Evolutionary conservation across 2,113 vertebrate species (phyloP), one percentile per base, ranked within the genome.

Genomic region (Cynoglossus semilaevis): DNA sequence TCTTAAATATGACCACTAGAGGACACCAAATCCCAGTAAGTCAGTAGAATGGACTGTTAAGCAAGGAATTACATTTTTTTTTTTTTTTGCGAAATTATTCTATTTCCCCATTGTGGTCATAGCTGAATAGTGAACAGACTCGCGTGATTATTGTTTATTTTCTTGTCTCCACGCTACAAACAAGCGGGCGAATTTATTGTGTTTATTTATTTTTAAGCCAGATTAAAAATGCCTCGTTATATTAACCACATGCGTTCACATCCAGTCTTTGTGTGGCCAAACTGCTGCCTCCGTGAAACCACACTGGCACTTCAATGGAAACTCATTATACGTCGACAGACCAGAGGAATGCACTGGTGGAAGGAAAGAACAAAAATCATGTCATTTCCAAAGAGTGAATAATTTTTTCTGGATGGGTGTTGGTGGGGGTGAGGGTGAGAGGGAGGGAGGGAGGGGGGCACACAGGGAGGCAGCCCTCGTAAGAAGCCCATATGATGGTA

Each of bases 381-480:
- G 62, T 51, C 34, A 72, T 92, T 92, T 91, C 90, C 90, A 74
- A 88, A 82, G 44, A 85, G 86, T 57, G 78, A 80, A 83, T 72
- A 47, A 19, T 22, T 55, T 70, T 49, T 29, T 29, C 22, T 29
- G 22, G 22, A 29, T 50, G 67, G 38, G 36, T 77, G 22, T 35
- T 15, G 78, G 29, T 75, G 22, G 36, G 35, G 74, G 15, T 45
- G 15, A 29, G 22, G 22, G 22, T 29, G 22, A 4, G 22, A 1
- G 79, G n/a, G 34, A 8, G 16, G 78, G 2, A 76, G 29, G 35
- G n/a, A n/a, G n/a, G 51, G 73, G 64, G 72, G 58, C 63, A 73
- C 63, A 88, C 88, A 90, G 86, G 85, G 91, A 89, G 67, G 86
- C 22, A 29, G 22, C 22, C 94, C 94, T 96, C 93, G 92, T 93